Evolutionary conservation across 2,797 vertebrate species (phyloP), one percentile per base, ranked within the genome.

Genomic region (Echeneis naucrates): DNA sequence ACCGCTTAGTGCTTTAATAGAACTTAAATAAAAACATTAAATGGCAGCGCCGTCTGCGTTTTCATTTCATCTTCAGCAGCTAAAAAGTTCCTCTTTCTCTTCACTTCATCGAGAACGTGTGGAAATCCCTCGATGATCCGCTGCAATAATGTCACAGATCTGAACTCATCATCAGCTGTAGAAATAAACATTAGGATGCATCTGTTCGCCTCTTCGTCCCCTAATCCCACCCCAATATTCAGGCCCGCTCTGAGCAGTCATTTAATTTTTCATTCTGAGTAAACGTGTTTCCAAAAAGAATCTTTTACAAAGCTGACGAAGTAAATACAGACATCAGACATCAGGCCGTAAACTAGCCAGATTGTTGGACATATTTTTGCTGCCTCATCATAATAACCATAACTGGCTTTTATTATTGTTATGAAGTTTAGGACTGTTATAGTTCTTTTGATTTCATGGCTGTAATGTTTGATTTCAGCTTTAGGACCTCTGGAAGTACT

Each of bases 171-270:
- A 55, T 81, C 58, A 71, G 59, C 55, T 60, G 71, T 6, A 85
- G 53, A 75, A 84, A 61, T 45, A 78, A 80, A 77, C 75, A 83
- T 83, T 82, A 83, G 77, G 77, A 78, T 80, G 79, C 85, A 30
- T 60, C 77, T 69, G 64, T 66, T 73, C 3, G 26, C 66, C 68
- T 77, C 72, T 35, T 13, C 30, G 64, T 85, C 81, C 80, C 83
- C 19, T 79, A 77, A 86, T 83, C 78, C 82, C 82, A 72, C 44
- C 64, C 83, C 80, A 86, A 65, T 87, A 82, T 83, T 72, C 68
- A 60, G 21, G 58, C 37, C 66, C 24, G 68, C 65, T 24, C 60
- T 42, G 77, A 71, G 56, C 47, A 40, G 62, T 60, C 17, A 58
- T 69, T 72, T 73, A 21, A 19, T 32, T 65, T 57, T 26, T 38